phyloP scores from a whole-genome alignment of 35 echinoderm and acorn worm genomes.

The Apostichopus japonicus region DNA sequence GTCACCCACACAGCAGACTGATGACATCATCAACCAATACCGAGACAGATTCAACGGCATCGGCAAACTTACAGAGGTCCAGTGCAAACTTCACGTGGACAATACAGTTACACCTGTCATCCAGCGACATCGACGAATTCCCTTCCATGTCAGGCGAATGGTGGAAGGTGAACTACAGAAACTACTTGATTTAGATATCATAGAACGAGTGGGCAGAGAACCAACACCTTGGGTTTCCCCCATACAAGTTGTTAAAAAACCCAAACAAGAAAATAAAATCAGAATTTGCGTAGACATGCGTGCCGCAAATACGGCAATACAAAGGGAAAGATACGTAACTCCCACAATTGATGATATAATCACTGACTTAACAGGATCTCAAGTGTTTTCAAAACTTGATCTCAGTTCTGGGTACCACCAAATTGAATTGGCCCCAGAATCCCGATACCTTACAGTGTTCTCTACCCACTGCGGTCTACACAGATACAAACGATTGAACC shows the following conservation, averaged over 20 bases:
- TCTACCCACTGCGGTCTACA: conserved; percentile 23
- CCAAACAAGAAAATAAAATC: not conserved
- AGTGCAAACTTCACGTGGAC: conserved; percentile 35
- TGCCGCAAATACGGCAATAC: conserved; percentile 61
- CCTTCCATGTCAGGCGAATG: conserved; percentile 61
- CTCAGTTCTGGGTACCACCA: conserved; percentile 68
- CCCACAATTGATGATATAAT: conserved; percentile 76
- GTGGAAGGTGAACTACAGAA: conserved; percentile 45
- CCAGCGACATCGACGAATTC: conserved; percentile 65
- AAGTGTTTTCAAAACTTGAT: conserved; percentile 69
- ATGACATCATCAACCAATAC: conserved; percentile 30
- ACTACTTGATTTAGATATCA: conserved; percentile 51
- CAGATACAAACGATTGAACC: conserved; percentile 56
- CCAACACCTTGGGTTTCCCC: conserved; percentile 80
- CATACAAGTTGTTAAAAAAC: conserved; percentile 55
- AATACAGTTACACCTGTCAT: not conserved
- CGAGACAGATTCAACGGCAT: conserved; percentile 12
- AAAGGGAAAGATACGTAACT: conserved; percentile 66
- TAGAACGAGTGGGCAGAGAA: conserved; percentile 24
- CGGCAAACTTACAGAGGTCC: conserved; percentile 17
- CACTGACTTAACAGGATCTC: conserved; percentile 51
- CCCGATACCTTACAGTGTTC: conserved; percentile 31
- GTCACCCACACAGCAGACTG: too few species aligned
- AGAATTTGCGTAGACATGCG: conserved; percentile 53
- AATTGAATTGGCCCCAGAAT: conserved; percentile 32